Base-by-base conservation (phyloP, 1,140 invertebrate genomes). In the Drosophila takahashii region DNA sequence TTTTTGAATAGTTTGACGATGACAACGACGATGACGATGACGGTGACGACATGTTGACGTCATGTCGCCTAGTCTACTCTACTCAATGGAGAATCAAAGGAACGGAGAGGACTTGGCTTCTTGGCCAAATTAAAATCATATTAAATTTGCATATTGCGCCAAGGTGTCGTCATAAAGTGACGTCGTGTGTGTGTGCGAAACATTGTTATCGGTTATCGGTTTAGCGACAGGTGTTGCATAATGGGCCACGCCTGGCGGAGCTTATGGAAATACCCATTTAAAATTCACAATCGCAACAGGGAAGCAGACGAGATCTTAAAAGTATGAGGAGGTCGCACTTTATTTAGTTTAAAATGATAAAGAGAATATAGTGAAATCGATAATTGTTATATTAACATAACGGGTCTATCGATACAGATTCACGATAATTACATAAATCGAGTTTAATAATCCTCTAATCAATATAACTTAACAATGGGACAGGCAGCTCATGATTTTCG, bases 121-220 rank as follows among this genome's bases (percentile, higher is more conserved):
- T 62, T 51, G 67, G 70, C 71, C 79, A 90, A 87, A 90, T 90
- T 90, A 90, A 90, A 90, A 90, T 77, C 81, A 65, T 66, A 90
- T 90, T 90, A 78, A 90, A 90, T 90, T 84, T 90, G 74, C 87
- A 90, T 90, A 81, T 70, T 81, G 62, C 62, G 48, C 50, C 65
- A 72, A 62, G 53, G 50, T 74, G 57, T 47, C 39, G 48, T 15
- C 48, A 69, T 48, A 67, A 54, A 69, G 66, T 69, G 64, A 44
- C 29, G 36, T 29, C n/a, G n/a, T 52, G 27, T 42, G 5, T 41
- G 36, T 39, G 37, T 34, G 26, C 39, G 11, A 50, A 57, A 64
- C 59, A 56, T 57, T 57, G 45, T 65, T 65, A 75, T 75, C 59
- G 70, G 70, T 57, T 74, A 75, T 75, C 59, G 52, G 60, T 59